Evolutionary conservation across 2,113 vertebrate species (phyloP).

Genomic region (Ptilorrhoa leucosticta): DNA sequence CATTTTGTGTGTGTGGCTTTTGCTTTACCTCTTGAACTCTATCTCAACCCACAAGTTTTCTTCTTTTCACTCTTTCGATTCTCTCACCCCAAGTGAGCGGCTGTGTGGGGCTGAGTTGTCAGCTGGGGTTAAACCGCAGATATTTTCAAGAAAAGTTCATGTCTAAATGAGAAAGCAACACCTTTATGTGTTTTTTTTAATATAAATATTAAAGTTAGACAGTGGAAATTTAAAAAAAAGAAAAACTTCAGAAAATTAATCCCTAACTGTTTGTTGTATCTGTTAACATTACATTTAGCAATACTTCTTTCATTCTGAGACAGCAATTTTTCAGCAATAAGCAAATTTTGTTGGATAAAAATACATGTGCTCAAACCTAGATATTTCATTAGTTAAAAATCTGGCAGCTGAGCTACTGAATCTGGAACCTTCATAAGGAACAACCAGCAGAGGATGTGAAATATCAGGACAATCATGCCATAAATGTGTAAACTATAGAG

Average conservation of each 20-base stretch:
- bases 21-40: background rate
- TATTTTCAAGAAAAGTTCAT: background rate
- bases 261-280: background rate
- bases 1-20: background rate
- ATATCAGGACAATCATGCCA: background rate
- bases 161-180: background rate
- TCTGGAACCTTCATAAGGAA: background rate
- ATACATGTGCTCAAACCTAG: background rate
- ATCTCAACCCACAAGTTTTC: background rate
- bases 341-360: background rate
- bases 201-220: background rate
- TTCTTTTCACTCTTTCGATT: background rate
- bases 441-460: background rate
- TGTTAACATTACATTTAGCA: background rate
- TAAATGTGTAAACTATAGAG: background rate
- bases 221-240: background rate
- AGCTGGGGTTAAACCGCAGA: background rate
- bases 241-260: background rate
- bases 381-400: background rate
- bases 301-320: background rate
- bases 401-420: background rate
- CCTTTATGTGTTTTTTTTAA: background rate
- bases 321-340: background rate
- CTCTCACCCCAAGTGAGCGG: fast-evolving
- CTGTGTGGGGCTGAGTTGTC: background rate